phyloP scores from a whole-genome alignment of 2,113 vertebrate genomes.

The Myiagra hebetior region DNA sequence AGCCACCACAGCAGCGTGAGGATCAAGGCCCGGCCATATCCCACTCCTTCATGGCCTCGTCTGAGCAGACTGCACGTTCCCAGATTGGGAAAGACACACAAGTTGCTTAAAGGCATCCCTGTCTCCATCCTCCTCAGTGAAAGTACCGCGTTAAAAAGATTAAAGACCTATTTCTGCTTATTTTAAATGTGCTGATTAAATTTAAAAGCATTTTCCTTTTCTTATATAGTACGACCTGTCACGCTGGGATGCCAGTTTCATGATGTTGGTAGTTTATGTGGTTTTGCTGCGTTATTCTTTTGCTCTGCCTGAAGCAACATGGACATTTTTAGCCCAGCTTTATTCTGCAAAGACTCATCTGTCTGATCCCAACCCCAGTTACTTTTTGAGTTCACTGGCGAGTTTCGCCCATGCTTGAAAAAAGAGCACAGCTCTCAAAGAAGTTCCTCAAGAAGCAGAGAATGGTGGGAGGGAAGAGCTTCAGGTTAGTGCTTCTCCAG shows the following conservation, averaged over 20 bases:
- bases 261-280: neutral
- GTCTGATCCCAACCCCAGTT: neutral
- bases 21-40: accelerated
- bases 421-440: neutral
- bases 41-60: accelerated
- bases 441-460: neutral
- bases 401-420: neutral
- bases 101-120: neutral
- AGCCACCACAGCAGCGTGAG: accelerated
- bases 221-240: neutral
- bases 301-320: neutral
- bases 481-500: neutral
- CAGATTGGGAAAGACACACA: neutral
- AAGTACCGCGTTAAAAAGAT: neutral
- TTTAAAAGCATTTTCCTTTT: neutral
- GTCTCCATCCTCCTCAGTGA: neutral
- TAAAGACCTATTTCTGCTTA: neutral
- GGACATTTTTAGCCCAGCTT: neutral
- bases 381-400: neutral
- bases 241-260: neutral
- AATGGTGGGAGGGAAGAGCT: neutral
- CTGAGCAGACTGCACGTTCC: neutral
- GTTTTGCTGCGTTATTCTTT: neutral
- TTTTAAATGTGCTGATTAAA: neutral
- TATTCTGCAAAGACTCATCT: neutral